A percentile compares a stretch with the other conserved stretches of the same genome.
These are phyloP conservation scores for Chinchilla lanigera DNA, from an alignment of 2,113 vertebrate species.

Conservation along the genomic window DNA sequence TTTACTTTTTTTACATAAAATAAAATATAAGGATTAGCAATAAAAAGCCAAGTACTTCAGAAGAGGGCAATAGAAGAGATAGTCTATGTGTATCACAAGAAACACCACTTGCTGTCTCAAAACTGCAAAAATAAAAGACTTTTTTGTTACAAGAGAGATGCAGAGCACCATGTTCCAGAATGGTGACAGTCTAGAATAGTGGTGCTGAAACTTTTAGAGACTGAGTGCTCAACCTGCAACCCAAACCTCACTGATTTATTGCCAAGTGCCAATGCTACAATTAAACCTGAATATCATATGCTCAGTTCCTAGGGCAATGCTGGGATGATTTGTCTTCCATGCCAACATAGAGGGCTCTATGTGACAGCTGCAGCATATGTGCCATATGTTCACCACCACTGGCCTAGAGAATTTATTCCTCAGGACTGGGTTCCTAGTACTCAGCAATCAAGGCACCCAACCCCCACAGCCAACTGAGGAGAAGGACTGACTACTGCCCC, in stretches of 20 bases:
- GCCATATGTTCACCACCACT: too few relatives aligned
- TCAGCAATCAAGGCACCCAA: too few relatives aligned
- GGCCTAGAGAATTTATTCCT: too few relatives aligned
- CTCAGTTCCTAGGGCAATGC: neutral
- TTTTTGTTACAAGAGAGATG: too few relatives aligned
- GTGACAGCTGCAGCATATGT: too few relatives aligned
- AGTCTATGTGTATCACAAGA: neutral
- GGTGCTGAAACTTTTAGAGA: neutral
- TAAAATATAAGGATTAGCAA: neutral
- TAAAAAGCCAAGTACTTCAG: neutral
- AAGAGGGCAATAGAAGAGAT: neutral
- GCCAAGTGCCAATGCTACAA: neutral
- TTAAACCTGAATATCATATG: neutral
- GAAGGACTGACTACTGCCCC: too few relatives aligned
- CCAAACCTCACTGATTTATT: neutral
- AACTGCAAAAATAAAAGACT: too few relatives aligned
- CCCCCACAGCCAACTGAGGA: too few relatives aligned
- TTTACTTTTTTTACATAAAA: too few relatives aligned
- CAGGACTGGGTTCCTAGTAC: too few relatives aligned
- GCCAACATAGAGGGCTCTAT: neutral
- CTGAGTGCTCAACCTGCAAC: neutral
- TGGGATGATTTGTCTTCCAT: neutral
- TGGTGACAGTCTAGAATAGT: neutral
- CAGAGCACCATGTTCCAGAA: too few relatives aligned
- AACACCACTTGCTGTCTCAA: neutral